Percentiles rank a stretch among this genome's conserved stretches.
These are phyloP conservation scores for Drosophila sproati DNA, from an alignment of 1,140 invertebrate species.

Conservation along the genomic window DNA sequence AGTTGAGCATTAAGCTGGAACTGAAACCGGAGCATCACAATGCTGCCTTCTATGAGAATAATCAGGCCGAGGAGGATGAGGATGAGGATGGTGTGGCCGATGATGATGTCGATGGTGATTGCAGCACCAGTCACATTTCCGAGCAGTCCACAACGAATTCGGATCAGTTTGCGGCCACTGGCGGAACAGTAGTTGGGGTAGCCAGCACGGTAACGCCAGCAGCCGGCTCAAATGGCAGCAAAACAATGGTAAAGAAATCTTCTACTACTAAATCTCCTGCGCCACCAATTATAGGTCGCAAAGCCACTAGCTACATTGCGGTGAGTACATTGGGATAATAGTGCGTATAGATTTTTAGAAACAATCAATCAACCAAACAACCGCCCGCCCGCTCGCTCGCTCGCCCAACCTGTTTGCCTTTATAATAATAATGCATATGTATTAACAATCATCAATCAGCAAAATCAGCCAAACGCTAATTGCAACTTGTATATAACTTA, in stretches of 20 bases:
- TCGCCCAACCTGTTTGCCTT: constrained; percentile 8
- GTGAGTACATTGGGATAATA: constrained; percentile 85
- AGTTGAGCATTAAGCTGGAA: constrained; percentile 80
- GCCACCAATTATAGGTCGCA: constrained; percentile 86
- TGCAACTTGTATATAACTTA: constrained; percentile 64
- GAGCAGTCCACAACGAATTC: constrained; percentile 73
- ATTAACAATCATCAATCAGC: constrained; percentile 32
- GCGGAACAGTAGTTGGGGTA: constrained; percentile 4
- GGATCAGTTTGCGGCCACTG: constrained; percentile 42
- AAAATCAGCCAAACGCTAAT: constrained; percentile 18
- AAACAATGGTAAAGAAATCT: constrained; percentile 80
- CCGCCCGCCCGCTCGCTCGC: constrained; percentile 38
- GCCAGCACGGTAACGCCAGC: constrained; percentile 50
- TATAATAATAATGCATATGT: constrained; percentile 21
- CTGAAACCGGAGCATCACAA: constrained; percentile 82
- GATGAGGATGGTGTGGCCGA: constrained; percentile 45
- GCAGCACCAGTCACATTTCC: constrained; percentile 71
- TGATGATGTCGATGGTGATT: constrained; percentile 65
- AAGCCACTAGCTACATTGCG: constrained; percentile 87
- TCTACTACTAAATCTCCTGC: constrained; percentile 83
- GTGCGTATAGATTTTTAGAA: constrained; percentile 69
- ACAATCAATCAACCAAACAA: constrained; percentile 16
- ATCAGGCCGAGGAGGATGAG: constrained; percentile 68
- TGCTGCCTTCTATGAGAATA: constrained; percentile 77
- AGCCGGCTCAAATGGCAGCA: constrained; percentile 34